A percentile compares a stretch with the other conserved stretches of the same genome.
Evolutionary conservation across 2,888 invertebrate species (phyloP).

Genomic region (Papilio demoleus): DNA sequence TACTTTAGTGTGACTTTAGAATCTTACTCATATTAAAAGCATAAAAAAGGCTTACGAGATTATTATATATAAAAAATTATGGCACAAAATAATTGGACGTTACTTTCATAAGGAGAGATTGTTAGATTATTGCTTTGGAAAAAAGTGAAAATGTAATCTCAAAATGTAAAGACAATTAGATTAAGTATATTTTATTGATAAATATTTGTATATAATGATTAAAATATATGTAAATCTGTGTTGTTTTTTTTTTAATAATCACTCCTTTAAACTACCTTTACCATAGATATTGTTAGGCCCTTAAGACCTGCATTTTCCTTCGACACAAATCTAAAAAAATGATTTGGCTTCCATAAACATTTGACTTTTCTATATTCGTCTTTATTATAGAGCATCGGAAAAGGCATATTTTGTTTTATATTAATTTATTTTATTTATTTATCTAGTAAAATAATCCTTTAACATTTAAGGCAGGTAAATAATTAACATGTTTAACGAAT

Average conservation of each 20-base stretch:
- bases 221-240: conserved; percentile 38
- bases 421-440: conserved; percentile 7
- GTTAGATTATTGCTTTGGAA: conserved; percentile 32
- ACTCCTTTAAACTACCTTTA: too few relatives aligned
- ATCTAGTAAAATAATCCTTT: conserved; percentile 49
- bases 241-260: conserved; percentile 40
- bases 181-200: conserved; percentile 40
- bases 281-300: too few relatives aligned
- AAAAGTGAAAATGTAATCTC: conserved; percentile 47
- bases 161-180: conserved; percentile 45
- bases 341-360: too few relatives aligned
- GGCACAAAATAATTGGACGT: conserved; percentile 16
- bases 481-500: conserved; percentile 52
- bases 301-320: too few relatives aligned
- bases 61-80: background rate
- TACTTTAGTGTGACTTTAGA: too few relatives aligned
- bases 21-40: too few relatives aligned
- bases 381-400: too few relatives aligned
- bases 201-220: conserved; percentile 43
- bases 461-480: conserved; percentile 55
- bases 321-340: too few relatives aligned
- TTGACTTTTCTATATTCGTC: too few relatives aligned
- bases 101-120: background rate
- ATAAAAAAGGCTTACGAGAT: too few relatives aligned
- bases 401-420: too few relatives aligned